Evolutionary conservation across 2,888 invertebrate species (phyloP), one percentile per base, ranked within the genome.

Genomic region (Cataglyphis rosenhaueri): DNA sequence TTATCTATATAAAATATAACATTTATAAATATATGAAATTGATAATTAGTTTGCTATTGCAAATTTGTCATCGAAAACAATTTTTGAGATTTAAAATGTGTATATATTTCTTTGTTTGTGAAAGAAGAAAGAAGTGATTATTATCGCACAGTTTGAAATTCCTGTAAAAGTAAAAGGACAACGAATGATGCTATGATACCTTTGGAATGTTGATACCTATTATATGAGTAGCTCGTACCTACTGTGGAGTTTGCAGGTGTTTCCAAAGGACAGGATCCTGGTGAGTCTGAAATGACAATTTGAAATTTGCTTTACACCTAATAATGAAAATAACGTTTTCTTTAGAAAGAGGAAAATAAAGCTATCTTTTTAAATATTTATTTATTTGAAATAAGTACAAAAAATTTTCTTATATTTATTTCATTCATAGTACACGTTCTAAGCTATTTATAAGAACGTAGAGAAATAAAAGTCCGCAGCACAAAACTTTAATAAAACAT

Each of bases 301-400:
- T 62, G 68, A 89, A 90, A 89, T 89, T 91, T 86, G 87, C 86
- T 86, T 82, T 88, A 92, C 92, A 92, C 92, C 91, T 88, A 91
- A 91, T 93, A 93, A 92, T 90, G 90, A 86, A 92, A 91, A 93
- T 92, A 93, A 93, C 92, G 84, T 88, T 85, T 84, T 88, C 91
- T 91, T 93, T 93, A 48, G 18, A 48, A 48, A 48, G 18, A 48
- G 12, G 18, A 48, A 48, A 48, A 48, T 44, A 41, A 12, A 41
- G 12, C 41, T 41, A 41, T 29, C 8, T n/a, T 10, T 66, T 44
- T 32, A 48, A 57, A 71, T 59, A 38, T 59, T 59, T 41, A 8
- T 38, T 18, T 70, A 12, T 15, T 21, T 21, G 12, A 61, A 41
- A 38, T 57, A 18, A 41, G 1, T 2, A 1, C 8, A 62, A 3